Evolutionary conservation across 30 jellyfish, hydroid and myxozoan genomes (phyloP), one percentile per base, ranked within the genome.

Genomic region (Clytia hemisphaerica): DNA sequence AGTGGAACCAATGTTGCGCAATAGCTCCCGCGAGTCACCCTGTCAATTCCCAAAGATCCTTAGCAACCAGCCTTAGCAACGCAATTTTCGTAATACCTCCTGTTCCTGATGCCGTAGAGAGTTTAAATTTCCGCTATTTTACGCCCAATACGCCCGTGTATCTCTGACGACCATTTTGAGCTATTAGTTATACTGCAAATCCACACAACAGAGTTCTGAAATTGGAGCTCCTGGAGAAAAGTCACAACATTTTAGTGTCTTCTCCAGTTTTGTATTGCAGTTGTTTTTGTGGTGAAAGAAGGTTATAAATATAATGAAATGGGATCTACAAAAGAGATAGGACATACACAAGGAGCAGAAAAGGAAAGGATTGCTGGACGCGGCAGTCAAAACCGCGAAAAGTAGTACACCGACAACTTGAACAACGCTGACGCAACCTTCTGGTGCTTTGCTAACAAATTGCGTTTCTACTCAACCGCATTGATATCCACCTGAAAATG

Each of bases 21-120:
- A 40, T 40, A 40, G 53, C 53, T 40, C 53, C 53, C 53, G 53
- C n/a, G n/a, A n/a, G n/a, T n/a, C n/a, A n/a, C n/a, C n/a, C n/a
- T n/a, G n/a, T n/a, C n/a, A n/a, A n/a, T n/a, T n/a, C n/a, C n/a
- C n/a, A n/a, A n/a, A n/a, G n/a, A n/a, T n/a, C n/a, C n/a, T n/a
- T n/a, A n/a, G n/a, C n/a, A n/a, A n/a, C n/a, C n/a, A n/a, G n/a
- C n/a, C n/a, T n/a, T n/a, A n/a, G n/a, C n/a, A n/a, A n/a, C n/a
- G n/a, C n/a, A n/a, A n/a, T n/a, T n/a, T n/a, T n/a, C n/a, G n/a
- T n/a, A n/a, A n/a, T n/a, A n/a, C n/a, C n/a, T n/a, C n/a, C n/a
- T n/a, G n/a, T n/a, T n/a, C n/a, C n/a, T n/a, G n/a, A n/a, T n/a
- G n/a, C n/a, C n/a, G n/a, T n/a, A n/a, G n/a, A n/a, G n/a, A n/a